Evolutionary conservation across 2,888 invertebrate genomes (phyloP), one percentile per base, ranked within the genome.

Genomic region (Lasioglossum morio): DNA sequence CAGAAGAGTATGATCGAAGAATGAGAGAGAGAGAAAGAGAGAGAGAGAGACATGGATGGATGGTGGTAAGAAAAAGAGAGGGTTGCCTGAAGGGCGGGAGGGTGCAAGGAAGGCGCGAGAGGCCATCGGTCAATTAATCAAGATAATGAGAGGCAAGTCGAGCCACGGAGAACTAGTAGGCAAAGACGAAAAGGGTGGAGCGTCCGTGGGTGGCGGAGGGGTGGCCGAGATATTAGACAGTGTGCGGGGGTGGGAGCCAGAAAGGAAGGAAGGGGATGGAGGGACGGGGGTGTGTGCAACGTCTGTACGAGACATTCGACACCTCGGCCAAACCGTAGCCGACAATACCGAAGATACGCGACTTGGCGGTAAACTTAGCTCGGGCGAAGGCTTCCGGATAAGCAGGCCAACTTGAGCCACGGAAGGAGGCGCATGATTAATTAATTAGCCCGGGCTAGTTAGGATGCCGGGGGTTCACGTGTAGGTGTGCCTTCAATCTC

Each of bases 101-200:
- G 53, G 63, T 46, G 53, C 66, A 43, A 77, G 82, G 53, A 81
- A 70, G 79, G 46, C 53, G 46, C 46, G 85, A 83, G 87, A 91
- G 93, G 91, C 93, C 93, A 94, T 95, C 94, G 95, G 94, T 95
- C 95, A 94, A 95, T 95, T 95, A 95, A 95, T 95, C 94, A 95
- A 94, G 94, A 94, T 95, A 95, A 95, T 94, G 94, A 94, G 94
- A 93, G 93, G 91, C 91, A 93, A 94, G 94, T 94, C 88, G 90
- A 90, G 90, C 87, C 89, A 84, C 87, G 86, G 80, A 87, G 88
- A 91, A 91, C 63, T 91, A 88, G 88, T 87, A 82, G 87, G 87
- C 79, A 82, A 92, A 78, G 91, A 78, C 81, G 79, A 74, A 85
- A 78, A 78, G 88, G 82, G 75, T 75, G 88, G 79, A 79, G 85